Conservation (phyloP, 2,888 invertebrate genomes). For the Mactromeris polynyma region DNA sequence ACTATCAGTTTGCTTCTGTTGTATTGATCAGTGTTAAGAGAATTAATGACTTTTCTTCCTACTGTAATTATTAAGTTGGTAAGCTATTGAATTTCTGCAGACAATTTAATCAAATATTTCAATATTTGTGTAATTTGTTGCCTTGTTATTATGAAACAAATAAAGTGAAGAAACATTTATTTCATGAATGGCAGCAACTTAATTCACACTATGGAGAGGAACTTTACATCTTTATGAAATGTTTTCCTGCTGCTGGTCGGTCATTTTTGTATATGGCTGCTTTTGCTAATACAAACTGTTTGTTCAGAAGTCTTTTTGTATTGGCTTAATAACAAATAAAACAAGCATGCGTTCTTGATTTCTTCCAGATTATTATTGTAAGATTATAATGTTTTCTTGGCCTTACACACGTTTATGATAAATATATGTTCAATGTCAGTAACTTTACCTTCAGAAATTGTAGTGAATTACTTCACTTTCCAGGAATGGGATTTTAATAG, state of each 20-base stretch:
- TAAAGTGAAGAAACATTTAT: not conserved
- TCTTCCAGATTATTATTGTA: too few species aligned
- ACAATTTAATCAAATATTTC: not conserved
- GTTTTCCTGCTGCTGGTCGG: not conserved
- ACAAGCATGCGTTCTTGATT: not conserved
- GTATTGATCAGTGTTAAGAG: not conserved
- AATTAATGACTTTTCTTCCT: not conserved
- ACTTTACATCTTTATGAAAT: not conserved
- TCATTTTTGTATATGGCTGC: not conserved
- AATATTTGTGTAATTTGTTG: not conserved
- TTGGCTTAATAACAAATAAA: not conserved
- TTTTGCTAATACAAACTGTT: not conserved
- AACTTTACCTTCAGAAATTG: not conserved
- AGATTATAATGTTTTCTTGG: not conserved
- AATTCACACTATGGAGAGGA: not conserved
- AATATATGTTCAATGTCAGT: not conserved
- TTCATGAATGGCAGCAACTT: not conserved
- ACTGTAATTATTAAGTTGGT: not conserved
- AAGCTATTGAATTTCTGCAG: not conserved
- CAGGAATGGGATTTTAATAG: not conserved
- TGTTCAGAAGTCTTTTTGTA: too few species aligned
- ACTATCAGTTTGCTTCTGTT: not conserved
- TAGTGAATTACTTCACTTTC: not conserved
- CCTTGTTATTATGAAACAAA: not conserved
- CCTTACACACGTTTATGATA: not conserved